Evolutionary conservation across 2,113 vertebrate species (phyloP), one percentile per base, ranked within the genome.

Genomic region (Struthidea cinerea): DNA sequence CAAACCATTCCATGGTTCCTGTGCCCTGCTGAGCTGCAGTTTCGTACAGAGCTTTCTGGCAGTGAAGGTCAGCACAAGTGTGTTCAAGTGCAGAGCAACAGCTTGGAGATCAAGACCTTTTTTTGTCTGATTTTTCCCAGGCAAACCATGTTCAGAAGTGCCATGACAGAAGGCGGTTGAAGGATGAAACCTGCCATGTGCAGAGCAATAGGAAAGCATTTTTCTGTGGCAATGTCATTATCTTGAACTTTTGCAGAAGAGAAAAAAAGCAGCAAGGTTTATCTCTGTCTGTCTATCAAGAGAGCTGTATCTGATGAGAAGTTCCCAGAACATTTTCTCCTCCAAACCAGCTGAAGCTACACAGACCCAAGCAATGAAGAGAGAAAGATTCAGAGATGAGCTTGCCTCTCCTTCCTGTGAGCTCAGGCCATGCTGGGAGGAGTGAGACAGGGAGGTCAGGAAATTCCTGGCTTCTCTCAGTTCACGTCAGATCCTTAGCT

Each of bases 241-340:
- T 96, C 94, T 97, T 92, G 97, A 97, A 95, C 90, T 95, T 95
- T 92, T 79, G 47, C 91, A 96, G 91, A 59, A 84, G 93, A 93
- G 47, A 60, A 82, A 67, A 81, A 85, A 68, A 87, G 21, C 57
- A 84, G 35, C 49, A 92, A 67, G 69, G 86, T 96, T 96, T 97
- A 97, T 97, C 95, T 96, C 84, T 96, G 81, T 61, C 87, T 93
- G 88, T 95, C 92, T 96, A 82, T 96, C 76, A 96, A 81, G 85
- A 90, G 83, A 90, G 50, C 76, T 85, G 16, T 97, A 93, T 97
- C 90, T 96, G 96, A 96, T 95, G 93, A 96, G 90, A 97, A 89
- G 79, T 97, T 97, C 59, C 88, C 91, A 97, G 93, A 97, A 97
- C 79, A 89, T 97, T 81, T 93, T 96, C 78, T 90, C 86, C 82